phyloP scores from a whole-genome alignment of 2,797 vertebrate species.

The Alauda arvensis region DNA sequence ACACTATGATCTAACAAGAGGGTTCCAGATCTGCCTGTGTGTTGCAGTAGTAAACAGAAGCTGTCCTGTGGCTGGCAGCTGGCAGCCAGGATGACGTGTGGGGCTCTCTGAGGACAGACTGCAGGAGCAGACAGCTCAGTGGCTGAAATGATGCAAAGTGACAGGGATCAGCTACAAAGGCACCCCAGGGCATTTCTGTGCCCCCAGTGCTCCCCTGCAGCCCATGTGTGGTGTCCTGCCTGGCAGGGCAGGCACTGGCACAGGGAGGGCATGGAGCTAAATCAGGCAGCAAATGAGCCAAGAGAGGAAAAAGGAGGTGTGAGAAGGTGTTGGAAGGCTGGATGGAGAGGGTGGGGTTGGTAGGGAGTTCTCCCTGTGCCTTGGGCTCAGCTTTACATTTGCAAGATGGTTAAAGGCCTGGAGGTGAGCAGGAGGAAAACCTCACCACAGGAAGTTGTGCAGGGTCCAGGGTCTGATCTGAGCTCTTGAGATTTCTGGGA shows the following conservation, averaged over 20 bases:
- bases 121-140: neutral
- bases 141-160: neutral
- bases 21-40: neutral
- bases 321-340: neutral
- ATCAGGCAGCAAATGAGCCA: neutral
- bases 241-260: neutral
- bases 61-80: constrained; percentile 10
- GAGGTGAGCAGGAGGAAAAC: neutral
- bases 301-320: neutral
- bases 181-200: neutral
- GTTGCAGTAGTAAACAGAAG: neutral
- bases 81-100: neutral
- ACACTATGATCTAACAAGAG: neutral
- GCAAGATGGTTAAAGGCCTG: neutral
- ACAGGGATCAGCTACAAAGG: neutral
- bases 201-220: neutral
- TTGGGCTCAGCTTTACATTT: neutral
- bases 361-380: neutral
- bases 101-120: neutral
- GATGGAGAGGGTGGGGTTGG: neutral
- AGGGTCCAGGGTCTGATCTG: neutral
- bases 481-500: neutral
- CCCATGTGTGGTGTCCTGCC: neutral
- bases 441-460: rapidly evolving
- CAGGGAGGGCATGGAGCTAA: neutral